Evolutionary conservation across 2,888 invertebrate species (phyloP), one percentile per base, ranked within the genome.

Genomic region (Ophion ellenae): DNA sequence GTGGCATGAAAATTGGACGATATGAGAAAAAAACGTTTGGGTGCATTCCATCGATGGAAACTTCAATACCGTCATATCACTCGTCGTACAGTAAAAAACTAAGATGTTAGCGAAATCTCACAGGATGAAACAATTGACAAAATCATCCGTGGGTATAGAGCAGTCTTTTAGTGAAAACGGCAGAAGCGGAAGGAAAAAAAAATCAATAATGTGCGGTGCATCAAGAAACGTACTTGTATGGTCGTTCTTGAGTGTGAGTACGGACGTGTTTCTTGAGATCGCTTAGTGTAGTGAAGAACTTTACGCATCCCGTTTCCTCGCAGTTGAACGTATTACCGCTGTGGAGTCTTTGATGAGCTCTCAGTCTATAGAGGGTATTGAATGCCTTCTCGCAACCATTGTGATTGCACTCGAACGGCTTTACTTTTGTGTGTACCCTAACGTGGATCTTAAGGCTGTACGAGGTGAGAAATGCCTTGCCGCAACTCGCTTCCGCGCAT

Each of bases 311-410:
- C 81, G 95, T 95, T 86, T 96, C 96, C 90, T 96, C 96, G 94
- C 99, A 99, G 94, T 99, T 98, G 94, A 99, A 99, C 9, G 99
- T 99, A 93, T 98, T 97, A 11, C 99, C 99, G 92, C 97, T 98
- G 94, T 99, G 99, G 83, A 99, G 95, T 90, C 99, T 96, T 94
- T 98, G 97, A 94, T 99, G 99, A 77, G 98, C 98, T 94, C 97
- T 96, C 91, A 98, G 95, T 94, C 97, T 97, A 95, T 99, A 99
- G 78, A 98, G 95, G 80, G 99, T 99, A 94, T 98, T 99, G 95
- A 99, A 99, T 69, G 98, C 98, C 95, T 98, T 98, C 91, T 97
- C 97, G 95, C 99, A 99, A 83, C 97, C 97, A 83, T 95, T 95
- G 84, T 97, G 96, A 88, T 96, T 96, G 94, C 99, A 99, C 91